Base-by-base conservation (phyloP, 2,113 vertebrate genomes). In the Isichthys henryi region DNA sequence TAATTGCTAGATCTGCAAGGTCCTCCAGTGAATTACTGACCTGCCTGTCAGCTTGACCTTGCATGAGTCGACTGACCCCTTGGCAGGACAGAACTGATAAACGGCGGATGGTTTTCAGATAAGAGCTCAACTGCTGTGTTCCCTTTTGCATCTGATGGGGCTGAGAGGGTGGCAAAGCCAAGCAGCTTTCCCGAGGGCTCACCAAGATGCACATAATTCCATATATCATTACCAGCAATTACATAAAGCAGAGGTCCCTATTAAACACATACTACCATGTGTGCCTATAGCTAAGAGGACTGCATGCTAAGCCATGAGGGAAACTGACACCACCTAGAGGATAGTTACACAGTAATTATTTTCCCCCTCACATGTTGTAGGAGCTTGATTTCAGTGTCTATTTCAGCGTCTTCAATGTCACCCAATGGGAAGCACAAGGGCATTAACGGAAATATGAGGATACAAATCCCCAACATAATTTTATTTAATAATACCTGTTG, bases 261-360 rank as follows among this genome's bases (percentile, higher is more conserved):
- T n/a, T 17, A 74, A 43, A 48, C 8, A 49, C 21, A 56, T 88
- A 88, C 85, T 49, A 88, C 90, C 88, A 56, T 86, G 82, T 91
- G 23, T 89, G 85, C 89, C 83, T 91, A 80, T 17, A 35, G 62
- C 86, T 46, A 39, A 35, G 10, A 86, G 39, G 27, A 92, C 89
- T 92, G 43, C 52, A 19, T 50, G n/a, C 8, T 53, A 70, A 70
- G n/a, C n/a, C 52, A 92, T 46, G n/a, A 95, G 95, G 95, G 93
- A 96, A 94, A 95, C 92, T 95, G 92, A 91, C 93, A 93, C 96
- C 95, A 95, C 95, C 96, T 96, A 94, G 92, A 94, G 95, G 94
- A 90, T n/a, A 88, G 21, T 17, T n/a, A 62, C 35, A 8, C 43
- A 84, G 43, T 48, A 80, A 35, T 43, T 80, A 35, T 80, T 80